Evolutionary conservation across 2,888 invertebrate species (phyloP), one percentile per base, ranked within the genome.

Genomic region (Eucera pruinosa): DNA sequence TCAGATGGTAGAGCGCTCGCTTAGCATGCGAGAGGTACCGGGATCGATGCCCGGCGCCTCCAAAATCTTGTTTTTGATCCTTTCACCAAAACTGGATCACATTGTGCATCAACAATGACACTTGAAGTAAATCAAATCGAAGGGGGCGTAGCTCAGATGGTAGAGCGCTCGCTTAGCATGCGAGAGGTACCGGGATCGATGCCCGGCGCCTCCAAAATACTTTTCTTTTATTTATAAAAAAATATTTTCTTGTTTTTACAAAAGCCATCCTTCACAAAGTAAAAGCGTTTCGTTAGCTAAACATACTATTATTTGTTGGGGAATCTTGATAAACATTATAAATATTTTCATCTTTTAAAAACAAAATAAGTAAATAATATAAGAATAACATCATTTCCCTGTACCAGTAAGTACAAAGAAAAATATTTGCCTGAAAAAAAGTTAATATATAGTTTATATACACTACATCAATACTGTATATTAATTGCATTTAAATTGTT

Each of bases 1-100:
- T 91, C 90, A 90, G 89, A 90, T 90, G 90, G 90, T 91, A 91
- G 91, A 91, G 91, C 91, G 90, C 91, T 91, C 90, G 91, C 90
- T 91, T 90, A 89, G 90, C 90, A 91, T 91, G 90, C 89, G 89
- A 91, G 90, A 91, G 90, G 90, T 90, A 90, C 89, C 89, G 89
- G 89, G 89, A 90, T 90, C 90, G 91, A 91, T 90, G 82, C 89
- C 90, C 89, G 89, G 89, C 89, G 89, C 88, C 90, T 91, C 90
- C 88, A 89, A 69, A 62, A n/a, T 41, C 50, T 61, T 68, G 6
- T 15, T 67, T 71, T 65, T 80, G 80, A 84, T 50, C 47, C 60
- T 64, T 78, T 73, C 70, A n/a, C 39, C 9, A 58, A 66, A 65
- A 47, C 18, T 41, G 11, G 48, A 65, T 45, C 52, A 69, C 27